These are phyloP conservation scores for human DNA, from an alignment of 2,113 vertebrate species.

Conservation along the genomic window GRCh38 chr14:53250001-53250500, in stretches of 20 bases:
- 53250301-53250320: background rate
- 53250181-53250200: background rate
- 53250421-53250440: background rate
- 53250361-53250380: background rate
- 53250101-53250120: too few relatives aligned
- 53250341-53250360: background rate
- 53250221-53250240: background rate
- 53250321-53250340: background rate
- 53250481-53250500: background rate
- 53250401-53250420: background rate
- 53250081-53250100: too few relatives aligned
- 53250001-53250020: background rate
- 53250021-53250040: background rate
- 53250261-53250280: background rate
- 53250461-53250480: constrained; percentile 2
- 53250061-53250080: background rate
- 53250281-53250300: background rate
- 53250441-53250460: background rate
- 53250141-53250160: background rate
- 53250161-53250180: background rate
- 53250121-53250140: background rate
- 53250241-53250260: background rate
- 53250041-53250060: background rate
- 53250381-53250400: background rate
- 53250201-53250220: background rate